These are phyloP conservation scores for Erebia ligea DNA, from an alignment of 2,888 invertebrate species.

Conservation along the genomic window DNA sequence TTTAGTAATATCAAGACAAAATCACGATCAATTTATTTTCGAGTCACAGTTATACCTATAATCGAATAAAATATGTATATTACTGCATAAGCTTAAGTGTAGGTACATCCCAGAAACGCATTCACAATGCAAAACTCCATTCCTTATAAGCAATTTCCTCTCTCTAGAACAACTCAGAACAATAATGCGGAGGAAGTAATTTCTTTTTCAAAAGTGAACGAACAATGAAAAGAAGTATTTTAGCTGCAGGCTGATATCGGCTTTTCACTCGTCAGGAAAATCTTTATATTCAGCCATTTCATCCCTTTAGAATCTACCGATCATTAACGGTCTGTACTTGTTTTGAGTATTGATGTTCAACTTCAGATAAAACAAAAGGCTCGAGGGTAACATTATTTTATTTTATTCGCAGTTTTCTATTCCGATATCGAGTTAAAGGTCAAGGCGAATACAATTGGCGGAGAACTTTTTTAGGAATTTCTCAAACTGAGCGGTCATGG, in stretches of 20 bases:
- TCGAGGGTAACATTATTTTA: background rate
- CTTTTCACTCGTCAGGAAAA: conserved; percentile 27
- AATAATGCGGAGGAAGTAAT: conserved; percentile 15
- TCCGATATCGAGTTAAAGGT: background rate
- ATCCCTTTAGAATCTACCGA: background rate
- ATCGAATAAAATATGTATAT: too few species aligned
- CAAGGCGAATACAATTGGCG: background rate
- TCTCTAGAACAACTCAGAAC: conserved; percentile 14
- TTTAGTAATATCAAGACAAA: too few species aligned
- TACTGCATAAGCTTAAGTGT: background rate
- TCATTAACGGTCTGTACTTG: conserved; percentile 9
- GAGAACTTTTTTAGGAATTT: background rate
- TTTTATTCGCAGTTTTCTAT: background rate
- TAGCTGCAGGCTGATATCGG: conserved; percentile 29
- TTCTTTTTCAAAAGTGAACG: conserved; percentile 24
- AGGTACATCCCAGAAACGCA: background rate
- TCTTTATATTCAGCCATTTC: conserved; percentile 18
- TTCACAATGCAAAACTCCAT: conserved; percentile 3
- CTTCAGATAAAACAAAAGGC: background rate
- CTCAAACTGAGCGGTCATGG: background rate
- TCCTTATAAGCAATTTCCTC: conserved; percentile 1
- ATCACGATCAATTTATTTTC: too few species aligned
- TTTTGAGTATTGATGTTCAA: conserved; percentile 2
- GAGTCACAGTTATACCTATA: background rate
- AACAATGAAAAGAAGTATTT: conserved; percentile 29